These are phyloP conservation scores for Dromiciops gliroides DNA, from an alignment of 2,113 vertebrate species.

Conservation along the genomic window DNA sequence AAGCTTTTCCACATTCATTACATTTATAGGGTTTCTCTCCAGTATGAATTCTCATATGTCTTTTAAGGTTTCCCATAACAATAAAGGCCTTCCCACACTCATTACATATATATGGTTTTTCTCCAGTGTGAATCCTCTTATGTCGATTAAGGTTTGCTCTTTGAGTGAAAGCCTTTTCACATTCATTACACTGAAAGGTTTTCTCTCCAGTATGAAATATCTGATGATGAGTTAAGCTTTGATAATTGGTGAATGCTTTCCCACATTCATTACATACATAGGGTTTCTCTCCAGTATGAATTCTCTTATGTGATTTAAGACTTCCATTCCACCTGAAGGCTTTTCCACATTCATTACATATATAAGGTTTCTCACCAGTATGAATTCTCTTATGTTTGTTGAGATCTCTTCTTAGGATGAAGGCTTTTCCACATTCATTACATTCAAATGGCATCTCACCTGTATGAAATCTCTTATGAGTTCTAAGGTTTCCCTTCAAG, in stretches of 20 bases:
- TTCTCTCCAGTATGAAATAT: slow-evolving; percentile 65
- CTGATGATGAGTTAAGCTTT: slow-evolving; percentile 45
- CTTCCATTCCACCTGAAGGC: slow-evolving; percentile 65
- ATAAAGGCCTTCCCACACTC: slow-evolving; percentile 62
- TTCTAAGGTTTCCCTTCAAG: background rate
- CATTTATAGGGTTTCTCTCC: slow-evolving; percentile 64
- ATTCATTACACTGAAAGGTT: slow-evolving; percentile 57
- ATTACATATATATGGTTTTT: slow-evolving; percentile 56
- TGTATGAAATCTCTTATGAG: slow-evolving; percentile 2
- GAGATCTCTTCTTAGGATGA: slow-evolving; percentile 67
- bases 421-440: background rate
- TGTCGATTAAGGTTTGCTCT: slow-evolving; percentile 60
- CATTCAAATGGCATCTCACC: background rate
- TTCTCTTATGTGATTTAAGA: slow-evolving; percentile 66
- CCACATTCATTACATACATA: slow-evolving; percentile 60
- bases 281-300: slow-evolving; percentile 64
- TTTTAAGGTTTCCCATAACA: slow-evolving; percentile 48
- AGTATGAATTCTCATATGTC: slow-evolving; percentile 64
- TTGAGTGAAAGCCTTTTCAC: slow-evolving; percentile 63
- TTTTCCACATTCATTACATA: slow-evolving; percentile 59
- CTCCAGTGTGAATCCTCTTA: slow-evolving; percentile 66
- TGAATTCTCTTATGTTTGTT: slow-evolving; percentile 19
- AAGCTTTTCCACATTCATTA: slow-evolving; percentile 53
- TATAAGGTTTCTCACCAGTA: slow-evolving; percentile 31
- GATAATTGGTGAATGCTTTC: slow-evolving; percentile 62